Evolutionary conservation across 2,113 vertebrate species (phyloP).

Genomic region (Chaetodon trifascialis): DNA sequence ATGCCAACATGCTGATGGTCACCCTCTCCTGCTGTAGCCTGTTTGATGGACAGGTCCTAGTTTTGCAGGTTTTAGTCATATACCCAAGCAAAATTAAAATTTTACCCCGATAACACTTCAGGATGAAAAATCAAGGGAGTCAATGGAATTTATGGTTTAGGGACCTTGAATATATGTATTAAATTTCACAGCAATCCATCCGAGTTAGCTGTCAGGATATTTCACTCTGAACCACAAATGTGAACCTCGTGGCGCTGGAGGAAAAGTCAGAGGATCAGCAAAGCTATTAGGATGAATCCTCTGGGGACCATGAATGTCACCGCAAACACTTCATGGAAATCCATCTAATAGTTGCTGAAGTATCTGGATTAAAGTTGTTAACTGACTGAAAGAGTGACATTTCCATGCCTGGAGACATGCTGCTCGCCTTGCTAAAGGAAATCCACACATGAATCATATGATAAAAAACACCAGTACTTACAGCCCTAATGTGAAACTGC

Average conservation of each 20-base stretch:
- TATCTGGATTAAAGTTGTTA: background rate
- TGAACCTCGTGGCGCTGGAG: background rate
- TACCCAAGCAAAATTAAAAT: too few species aligned
- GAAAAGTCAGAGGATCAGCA: background rate
- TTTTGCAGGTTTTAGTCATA: background rate
- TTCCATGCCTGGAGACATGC: background rate
- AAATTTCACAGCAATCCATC: background rate
- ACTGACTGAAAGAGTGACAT: background rate
- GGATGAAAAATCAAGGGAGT: background rate
- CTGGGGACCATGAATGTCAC: background rate
- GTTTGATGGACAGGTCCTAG: background rate
- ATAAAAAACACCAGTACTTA: background rate
- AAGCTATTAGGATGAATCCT: background rate
- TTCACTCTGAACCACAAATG: background rate
- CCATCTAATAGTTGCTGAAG: background rate
- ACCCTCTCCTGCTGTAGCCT: too few species aligned
- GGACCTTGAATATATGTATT: background rate
- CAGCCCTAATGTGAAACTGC: background rate
- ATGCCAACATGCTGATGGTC: too few species aligned
- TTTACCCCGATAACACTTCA: too few species aligned
- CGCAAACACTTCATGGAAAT: background rate
- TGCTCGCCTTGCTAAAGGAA: background rate
- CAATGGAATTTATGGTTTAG: background rate
- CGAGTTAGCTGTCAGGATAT: background rate
- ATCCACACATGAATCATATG: background rate